A percentile compares a stretch with the other conserved stretches of the same genome.
Conservation (phyloP, 2,113 vertebrate species). For the Amia ocellicauda region DNA sequence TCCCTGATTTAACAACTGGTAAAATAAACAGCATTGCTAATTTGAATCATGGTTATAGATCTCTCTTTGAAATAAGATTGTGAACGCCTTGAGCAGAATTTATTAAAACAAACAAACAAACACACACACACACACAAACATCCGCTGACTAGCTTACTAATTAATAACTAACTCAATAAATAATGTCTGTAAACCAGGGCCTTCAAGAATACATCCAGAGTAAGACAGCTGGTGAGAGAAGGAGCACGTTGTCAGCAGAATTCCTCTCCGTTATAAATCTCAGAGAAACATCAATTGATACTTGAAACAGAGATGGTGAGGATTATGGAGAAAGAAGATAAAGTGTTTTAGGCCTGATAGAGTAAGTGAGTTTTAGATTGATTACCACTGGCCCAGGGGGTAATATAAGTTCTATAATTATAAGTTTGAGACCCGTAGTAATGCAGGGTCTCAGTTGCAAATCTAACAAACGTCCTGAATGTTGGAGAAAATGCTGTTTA, state of each 20-base stretch:
- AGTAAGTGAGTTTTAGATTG: neutral
- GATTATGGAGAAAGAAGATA: neutral
- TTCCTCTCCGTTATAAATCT: constrained; percentile 7
- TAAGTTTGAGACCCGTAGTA: constrained; percentile 4
- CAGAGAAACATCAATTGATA: constrained; percentile 10
- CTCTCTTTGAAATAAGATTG: no score
- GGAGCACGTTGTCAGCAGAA: constrained; percentile 1
- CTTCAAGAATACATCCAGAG: neutral
- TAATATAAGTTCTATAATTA: neutral
- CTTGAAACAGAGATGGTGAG: neutral
- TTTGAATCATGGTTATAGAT: no score
- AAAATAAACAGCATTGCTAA: no score
- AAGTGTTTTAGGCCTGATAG: neutral
- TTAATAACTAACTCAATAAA: no score
- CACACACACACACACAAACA: neutral
- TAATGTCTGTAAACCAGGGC: no score
- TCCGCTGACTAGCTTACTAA: no score
- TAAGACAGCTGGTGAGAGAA: neutral
- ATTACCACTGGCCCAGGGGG: neutral
- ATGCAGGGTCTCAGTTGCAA: neutral
- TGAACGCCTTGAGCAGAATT: no score
- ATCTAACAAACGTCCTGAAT: neutral
- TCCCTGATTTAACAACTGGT: no score
- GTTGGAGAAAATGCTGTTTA: neutral
- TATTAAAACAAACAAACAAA: neutral